Percentiles rank a stretch among this genome's conserved stretches.
Conservation (phyloP, 2,888 invertebrate species). For the Bedellia somnulentella region DNA sequence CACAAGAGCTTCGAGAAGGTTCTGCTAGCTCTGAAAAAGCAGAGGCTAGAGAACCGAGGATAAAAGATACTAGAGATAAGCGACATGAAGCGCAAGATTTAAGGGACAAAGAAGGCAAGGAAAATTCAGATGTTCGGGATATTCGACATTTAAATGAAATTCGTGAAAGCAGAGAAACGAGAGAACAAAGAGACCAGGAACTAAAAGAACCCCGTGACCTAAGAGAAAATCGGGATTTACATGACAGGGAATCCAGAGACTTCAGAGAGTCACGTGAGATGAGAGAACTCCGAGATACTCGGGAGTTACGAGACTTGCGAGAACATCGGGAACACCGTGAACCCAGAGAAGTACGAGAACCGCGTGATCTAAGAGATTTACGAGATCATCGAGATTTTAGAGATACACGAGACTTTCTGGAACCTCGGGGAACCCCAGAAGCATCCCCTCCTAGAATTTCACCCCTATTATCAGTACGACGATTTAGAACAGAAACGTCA, state of each 20-base stretch:
- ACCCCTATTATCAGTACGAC: constrained; percentile 45
- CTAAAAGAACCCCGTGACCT: constrained; percentile 16
- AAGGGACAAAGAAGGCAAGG: constrained; percentile 29
- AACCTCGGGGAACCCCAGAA: constrained; percentile 38
- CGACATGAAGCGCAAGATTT: constrained; percentile 31
- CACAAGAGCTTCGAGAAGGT: constrained; percentile 33
- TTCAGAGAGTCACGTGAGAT: constrained; percentile 34
- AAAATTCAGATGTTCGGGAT: constrained; percentile 14
- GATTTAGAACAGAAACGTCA: constrained; percentile 40
- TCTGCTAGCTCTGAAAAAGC: constrained; percentile 32
- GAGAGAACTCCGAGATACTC: constrained; percentile 22
- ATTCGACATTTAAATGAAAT: constrained; percentile 32
- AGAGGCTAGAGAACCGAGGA: constrained; percentile 31
- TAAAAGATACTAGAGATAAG: constrained; percentile 20
- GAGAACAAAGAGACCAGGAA: constrained; percentile 15
- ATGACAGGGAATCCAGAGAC: constrained; percentile 9
- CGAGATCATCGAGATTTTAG: constrained; percentile 30
- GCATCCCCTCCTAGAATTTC: constrained; percentile 52
- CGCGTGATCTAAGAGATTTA: constrained; percentile 21
- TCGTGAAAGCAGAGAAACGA: constrained; percentile 19
- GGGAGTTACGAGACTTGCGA: constrained; percentile 24
- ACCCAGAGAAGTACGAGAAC: constrained; percentile 27
- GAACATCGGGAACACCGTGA: constrained; percentile 24
- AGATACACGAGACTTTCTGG: constrained; percentile 31
- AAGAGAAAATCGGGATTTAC: constrained; percentile 22